These are phyloP conservation scores for Seira musarum DNA, from an alignment of 2,888 invertebrate species.

Conservation along the genomic window DNA sequence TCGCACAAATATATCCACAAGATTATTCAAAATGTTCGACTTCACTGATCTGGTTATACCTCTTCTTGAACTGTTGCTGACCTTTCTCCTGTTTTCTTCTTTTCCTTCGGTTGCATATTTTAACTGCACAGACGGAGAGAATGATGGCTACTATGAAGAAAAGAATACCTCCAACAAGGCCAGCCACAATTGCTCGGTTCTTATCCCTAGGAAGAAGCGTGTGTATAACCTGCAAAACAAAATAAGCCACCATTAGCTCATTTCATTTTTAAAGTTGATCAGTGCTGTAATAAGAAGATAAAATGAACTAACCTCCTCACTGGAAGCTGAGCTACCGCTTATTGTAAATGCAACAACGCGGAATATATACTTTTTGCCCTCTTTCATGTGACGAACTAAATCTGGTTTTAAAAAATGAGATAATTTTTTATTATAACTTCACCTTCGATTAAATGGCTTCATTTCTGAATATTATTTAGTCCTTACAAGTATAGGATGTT, in stretches of 20 bases:
- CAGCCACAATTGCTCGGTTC: slow-evolving; percentile 96
- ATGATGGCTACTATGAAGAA: slow-evolving; percentile 98
- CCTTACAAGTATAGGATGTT: slow-evolving; percentile 86
- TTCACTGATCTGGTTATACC: slow-evolving; percentile 24
- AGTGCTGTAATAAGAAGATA: no score
- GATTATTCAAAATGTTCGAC: slow-evolving; percentile 18
- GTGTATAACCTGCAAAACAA: no score
- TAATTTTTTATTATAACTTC: not conserved
- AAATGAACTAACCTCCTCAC: no score
- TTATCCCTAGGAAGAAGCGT: slow-evolving; percentile 92
- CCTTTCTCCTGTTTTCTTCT: slow-evolving; percentile 98
- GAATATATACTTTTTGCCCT: slow-evolving; percentile 93
- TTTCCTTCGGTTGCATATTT: slow-evolving; percentile 98
- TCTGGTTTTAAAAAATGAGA: slow-evolving; percentile 20
- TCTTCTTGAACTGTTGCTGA: slow-evolving; percentile 71
- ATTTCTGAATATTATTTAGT: not conserved
- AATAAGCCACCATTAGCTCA: no score
- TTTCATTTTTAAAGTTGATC: no score
- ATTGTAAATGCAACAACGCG: slow-evolving; percentile 90
- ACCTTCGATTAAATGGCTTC: not conserved
- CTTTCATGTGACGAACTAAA: slow-evolving; percentile 84
- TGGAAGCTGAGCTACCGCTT: slow-evolving; percentile 83
- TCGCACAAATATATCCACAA: slow-evolving; percentile 22
- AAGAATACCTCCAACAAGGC: slow-evolving; percentile 95
- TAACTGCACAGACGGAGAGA: slow-evolving; percentile 96